Base-by-base conservation (phyloP, 2,113 vertebrate species). In the Marmota flaviventris region DNA sequence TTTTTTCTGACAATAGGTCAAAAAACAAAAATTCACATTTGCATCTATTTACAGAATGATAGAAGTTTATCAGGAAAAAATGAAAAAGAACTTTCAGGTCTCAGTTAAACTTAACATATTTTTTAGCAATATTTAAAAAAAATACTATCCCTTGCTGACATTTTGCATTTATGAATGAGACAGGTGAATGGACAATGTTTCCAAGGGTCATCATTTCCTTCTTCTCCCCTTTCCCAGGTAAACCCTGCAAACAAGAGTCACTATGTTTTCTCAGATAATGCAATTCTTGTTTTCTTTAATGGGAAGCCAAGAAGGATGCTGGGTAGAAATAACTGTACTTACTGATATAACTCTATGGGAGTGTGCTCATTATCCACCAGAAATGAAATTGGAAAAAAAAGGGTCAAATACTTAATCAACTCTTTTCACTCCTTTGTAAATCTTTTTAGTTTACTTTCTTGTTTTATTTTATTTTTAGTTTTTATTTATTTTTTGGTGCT, bases 21-120 rank as follows among this genome's bases (percentile, higher is more conserved):
- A 89, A 85, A 69, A 93, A 93, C 87, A 89, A 94, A 97, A 97
- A 96, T 85, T 90, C 73, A 69, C 56, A 77, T 95, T 93, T 82
- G 39, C 45, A 93, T 92, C 25, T 39, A 90, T 39, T 93, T 84
- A 83, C 32, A 92, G 85, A 94, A 81, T 81, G 39, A 89, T 56
- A 76, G 37, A 82, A 58, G 37, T 91, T 97, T 87, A 94, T 94
- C 94, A 87, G 85, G 39, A 89, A 92, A 83, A 96, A 93, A 94
- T 63, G 65, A 79, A 97, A 95, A 96, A 91, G 86, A 92, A 92
- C 61, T 91, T 85, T 56, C 89, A 96, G 83, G 84, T 95, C 85
- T 94, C 91, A 69, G 20, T 92, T 85, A 77, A 92, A 69, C 13
- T 18, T 94, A 79, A 95, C 86, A 76, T 97, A 95, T 81, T 96